A percentile compares a stretch with the other conserved stretches of the same genome.
These are phyloP conservation scores for Uloborus diversus DNA, from an alignment of 1,140 invertebrate genomes.

Conservation along the genomic window DNA sequence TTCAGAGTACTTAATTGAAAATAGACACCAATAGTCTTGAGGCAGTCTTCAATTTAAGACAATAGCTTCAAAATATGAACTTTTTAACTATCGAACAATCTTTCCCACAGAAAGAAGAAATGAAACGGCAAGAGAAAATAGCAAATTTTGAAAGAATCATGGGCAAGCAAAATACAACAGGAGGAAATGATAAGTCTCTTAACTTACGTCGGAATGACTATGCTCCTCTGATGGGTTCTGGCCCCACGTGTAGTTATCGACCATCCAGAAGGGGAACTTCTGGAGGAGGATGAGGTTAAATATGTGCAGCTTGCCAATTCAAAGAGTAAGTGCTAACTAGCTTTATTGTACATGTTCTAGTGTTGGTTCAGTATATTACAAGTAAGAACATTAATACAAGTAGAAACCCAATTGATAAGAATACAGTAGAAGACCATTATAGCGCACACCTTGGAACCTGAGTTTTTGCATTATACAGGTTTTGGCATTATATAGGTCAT, in stretches of 20 bases:
- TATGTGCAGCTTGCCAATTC: too few species aligned
- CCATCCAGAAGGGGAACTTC: not conserved
- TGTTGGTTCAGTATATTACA: not conserved
- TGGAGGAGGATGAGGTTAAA: constrained; percentile 50
- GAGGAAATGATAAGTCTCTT: not conserved
- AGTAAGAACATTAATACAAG: not conserved
- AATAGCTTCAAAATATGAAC: not conserved
- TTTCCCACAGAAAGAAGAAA: constrained; percentile 27
- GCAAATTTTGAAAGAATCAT: constrained; percentile 6
- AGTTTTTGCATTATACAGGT: not conserved
- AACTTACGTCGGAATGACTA: constrained; percentile 9
- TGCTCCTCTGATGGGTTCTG: constrained; percentile 31
- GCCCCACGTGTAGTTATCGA: constrained; percentile 14
- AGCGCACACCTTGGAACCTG: not conserved
- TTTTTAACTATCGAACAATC: not conserved
- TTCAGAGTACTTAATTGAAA: not conserved
- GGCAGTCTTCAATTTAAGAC: not conserved
- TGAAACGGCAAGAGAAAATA: constrained; percentile 22
- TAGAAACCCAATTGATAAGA: not conserved
- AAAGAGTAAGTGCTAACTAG: constrained; percentile 1
- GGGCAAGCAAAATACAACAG: not conserved
- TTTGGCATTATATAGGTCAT: not conserved
- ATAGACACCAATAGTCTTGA: too few species aligned
- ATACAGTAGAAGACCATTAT: not conserved
- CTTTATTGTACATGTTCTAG: not conserved